A percentile compares a stretch with the other conserved stretches of the same genome.
Conservation (phyloP, 2,888 invertebrate species). For the Deilephila porcellus region DNA sequence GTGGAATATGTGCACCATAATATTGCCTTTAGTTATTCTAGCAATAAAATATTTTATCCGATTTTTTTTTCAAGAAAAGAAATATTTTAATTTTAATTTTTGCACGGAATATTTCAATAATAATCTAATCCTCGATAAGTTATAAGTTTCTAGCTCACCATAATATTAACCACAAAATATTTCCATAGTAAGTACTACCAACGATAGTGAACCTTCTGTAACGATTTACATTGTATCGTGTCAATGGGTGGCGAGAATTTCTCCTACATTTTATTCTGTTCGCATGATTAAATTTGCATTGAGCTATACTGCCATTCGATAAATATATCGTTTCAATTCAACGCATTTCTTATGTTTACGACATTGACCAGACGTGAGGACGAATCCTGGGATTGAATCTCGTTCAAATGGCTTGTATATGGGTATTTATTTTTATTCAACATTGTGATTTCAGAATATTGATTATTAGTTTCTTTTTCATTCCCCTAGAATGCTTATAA, state of each 20-base stretch:
- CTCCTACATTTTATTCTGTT: not conserved
- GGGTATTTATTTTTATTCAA: not conserved
- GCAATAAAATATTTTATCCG: too few species aligned
- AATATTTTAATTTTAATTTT: too few species aligned
- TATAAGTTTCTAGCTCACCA: too few species aligned
- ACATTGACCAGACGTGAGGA: not conserved
- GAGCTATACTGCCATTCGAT: not conserved
- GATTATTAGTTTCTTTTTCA: too few species aligned
- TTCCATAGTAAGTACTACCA: too few species aligned
- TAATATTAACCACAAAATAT: not conserved
- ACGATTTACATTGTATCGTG: not conserved
- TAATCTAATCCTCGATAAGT: too few species aligned
- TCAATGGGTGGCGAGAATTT: not conserved
- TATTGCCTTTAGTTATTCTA: too few species aligned
- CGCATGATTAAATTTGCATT: slow-evolving; percentile 17
- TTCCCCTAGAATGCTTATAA: too few species aligned
- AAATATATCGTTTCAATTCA: not conserved
- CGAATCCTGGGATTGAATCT: not conserved
- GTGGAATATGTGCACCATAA: too few species aligned
- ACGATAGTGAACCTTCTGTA: too few species aligned
- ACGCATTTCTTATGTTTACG: not conserved
- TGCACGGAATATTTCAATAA: too few species aligned
- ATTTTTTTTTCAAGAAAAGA: too few species aligned
- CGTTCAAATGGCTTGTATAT: not conserved
- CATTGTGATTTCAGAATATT: not conserved